Percentiles rank a stretch among this genome's conserved stretches.
These are phyloP conservation scores for Lathamus discolor DNA, from an alignment of 2,113 vertebrate genomes.

Conservation along the genomic window DNA sequence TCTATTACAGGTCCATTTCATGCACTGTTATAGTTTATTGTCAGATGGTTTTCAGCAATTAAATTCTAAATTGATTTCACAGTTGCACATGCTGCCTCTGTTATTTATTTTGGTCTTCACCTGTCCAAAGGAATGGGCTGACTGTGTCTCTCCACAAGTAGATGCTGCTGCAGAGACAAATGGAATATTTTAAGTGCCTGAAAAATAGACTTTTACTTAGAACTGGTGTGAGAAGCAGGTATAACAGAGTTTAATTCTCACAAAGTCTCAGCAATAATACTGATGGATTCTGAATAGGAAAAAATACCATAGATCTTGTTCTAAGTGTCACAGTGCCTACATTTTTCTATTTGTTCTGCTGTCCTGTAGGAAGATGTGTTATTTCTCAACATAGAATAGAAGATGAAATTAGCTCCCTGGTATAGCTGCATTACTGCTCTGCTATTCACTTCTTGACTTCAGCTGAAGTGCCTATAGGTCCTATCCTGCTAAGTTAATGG, in stretches of 20 bases:
- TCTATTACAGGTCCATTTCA: slow-evolving; percentile 60
- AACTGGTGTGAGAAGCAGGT: background rate
- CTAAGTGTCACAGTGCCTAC: background rate
- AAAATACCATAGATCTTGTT: background rate
- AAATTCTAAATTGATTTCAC: slow-evolving; percentile 68
- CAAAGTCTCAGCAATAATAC: background rate
- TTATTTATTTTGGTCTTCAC: slow-evolving; percentile 59
- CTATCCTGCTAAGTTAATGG: slow-evolving; percentile 30
- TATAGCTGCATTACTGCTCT: slow-evolving; percentile 6
- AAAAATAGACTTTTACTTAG: slow-evolving; percentile 40
- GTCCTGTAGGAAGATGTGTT: slow-evolving; percentile 30
- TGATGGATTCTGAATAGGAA: slow-evolving; percentile 43
- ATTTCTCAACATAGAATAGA: slow-evolving; percentile 1
- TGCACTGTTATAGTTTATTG: slow-evolving; percentile 60
- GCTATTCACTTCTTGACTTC: slow-evolving; percentile 18
- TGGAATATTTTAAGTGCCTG: slow-evolving; percentile 17
- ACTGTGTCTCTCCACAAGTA: background rate
- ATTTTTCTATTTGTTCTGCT: slow-evolving; percentile 36
- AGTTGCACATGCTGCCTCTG: slow-evolving; percentile 25
- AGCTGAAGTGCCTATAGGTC: slow-evolving; percentile 23
- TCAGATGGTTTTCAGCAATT: slow-evolving; percentile 61
- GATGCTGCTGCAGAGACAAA: background rate
- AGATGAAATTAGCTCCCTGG: slow-evolving; percentile 22
- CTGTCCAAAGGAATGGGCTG: slow-evolving; percentile 8
- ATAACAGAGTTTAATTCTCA: slow-evolving; percentile 41